Evolutionary conservation across 2,797 vertebrate species (phyloP).

Genomic region (Myiotriccus ornatus): DNA sequence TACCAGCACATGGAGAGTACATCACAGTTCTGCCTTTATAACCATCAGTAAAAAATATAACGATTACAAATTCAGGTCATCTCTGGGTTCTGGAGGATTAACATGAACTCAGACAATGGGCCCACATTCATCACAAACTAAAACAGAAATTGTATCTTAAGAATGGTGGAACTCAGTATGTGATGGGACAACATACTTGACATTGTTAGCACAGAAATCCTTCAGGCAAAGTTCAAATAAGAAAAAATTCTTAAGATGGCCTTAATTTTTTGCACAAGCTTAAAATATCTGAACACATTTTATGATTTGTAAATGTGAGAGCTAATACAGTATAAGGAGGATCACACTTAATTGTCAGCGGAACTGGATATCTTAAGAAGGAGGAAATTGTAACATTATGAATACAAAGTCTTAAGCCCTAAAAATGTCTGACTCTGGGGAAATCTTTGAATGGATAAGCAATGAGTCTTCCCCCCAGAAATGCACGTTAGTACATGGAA

Average conservation of each 20-base stretch:
- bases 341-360: background rate
- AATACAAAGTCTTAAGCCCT: background rate
- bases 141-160: background rate
- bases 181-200: background rate
- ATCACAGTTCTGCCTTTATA: background rate
- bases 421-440: background rate
- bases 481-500: background rate
- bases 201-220: background rate
- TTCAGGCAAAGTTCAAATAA: background rate
- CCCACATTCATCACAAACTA: background rate
- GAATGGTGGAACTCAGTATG: background rate
- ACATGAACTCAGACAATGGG: background rate
- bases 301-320: background rate
- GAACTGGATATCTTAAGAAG: background rate
- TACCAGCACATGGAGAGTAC: background rate
- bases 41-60: background rate
- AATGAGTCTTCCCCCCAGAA: background rate
- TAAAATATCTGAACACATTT: background rate
- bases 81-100: background rate
- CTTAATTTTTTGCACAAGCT: background rate
- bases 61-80: background rate
- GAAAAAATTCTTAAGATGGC: background rate
- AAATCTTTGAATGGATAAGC: constrained; percentile 5
- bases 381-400: background rate
- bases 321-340: background rate